A percentile compares a stretch with the other conserved stretches of the same genome.
Evolutionary conservation across 1,140 invertebrate species (phyloP).

Genomic region (Nephotettix cincticeps): DNA sequence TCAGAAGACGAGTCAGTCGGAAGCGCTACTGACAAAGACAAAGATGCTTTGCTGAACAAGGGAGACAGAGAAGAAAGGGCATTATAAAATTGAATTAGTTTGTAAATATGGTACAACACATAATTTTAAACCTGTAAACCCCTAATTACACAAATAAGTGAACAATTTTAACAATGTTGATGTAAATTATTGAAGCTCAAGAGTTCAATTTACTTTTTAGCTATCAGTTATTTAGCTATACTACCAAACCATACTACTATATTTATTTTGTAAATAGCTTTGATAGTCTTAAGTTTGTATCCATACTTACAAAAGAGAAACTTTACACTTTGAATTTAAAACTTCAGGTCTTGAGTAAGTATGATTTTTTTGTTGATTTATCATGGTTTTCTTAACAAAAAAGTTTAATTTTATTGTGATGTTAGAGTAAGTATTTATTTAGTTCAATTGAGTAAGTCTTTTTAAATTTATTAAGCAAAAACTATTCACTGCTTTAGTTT

Average conservation of each 20-base stretch:
- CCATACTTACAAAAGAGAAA: too few species aligned
- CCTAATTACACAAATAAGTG: background rate
- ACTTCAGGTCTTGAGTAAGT: too few species aligned
- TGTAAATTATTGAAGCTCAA: background rate
- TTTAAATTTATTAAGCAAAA: too few species aligned
- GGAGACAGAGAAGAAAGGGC: slow-evolving; percentile 19
- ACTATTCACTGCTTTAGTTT: too few species aligned
- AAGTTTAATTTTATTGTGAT: too few species aligned
- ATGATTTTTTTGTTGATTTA: too few species aligned
- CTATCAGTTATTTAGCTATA: background rate
- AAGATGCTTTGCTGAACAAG: slow-evolving; percentile 8
- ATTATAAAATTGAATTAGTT: background rate
- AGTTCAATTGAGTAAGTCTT: too few species aligned
- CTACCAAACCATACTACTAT: background rate
- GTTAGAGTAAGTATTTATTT: too few species aligned
- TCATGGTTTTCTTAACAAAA: too few species aligned
- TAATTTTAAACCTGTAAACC: background rate
- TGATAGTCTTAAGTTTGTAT: too few species aligned
- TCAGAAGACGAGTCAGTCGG: slow-evolving; percentile 23
- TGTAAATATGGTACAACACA: background rate
- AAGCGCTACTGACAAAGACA: background rate
- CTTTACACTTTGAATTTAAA: too few species aligned
- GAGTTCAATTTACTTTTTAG: too few species aligned
- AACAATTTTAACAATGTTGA: background rate
- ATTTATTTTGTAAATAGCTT: background rate